These are phyloP conservation scores for Catocala fraxini DNA, from an alignment of 2,888 invertebrate species.

Conservation along the genomic window DNA sequence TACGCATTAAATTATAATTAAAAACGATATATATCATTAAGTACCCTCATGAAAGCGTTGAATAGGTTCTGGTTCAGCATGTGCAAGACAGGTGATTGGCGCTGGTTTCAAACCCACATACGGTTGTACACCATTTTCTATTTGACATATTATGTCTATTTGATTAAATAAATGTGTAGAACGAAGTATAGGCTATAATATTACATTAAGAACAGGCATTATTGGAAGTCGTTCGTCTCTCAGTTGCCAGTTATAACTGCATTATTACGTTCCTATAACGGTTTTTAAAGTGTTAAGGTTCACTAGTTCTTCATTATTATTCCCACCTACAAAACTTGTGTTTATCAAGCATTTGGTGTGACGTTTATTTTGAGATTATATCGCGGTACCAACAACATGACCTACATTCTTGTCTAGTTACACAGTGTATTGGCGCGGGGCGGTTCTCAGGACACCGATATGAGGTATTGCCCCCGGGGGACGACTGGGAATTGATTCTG, in stretches of 20 bases:
- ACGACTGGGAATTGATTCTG: slow-evolving; percentile 64
- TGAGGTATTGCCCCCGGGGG: slow-evolving; percentile 64
- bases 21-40: no score
- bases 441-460: slow-evolving; percentile 57
- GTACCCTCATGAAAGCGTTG: no score
- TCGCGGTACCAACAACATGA: slow-evolving; percentile 21
- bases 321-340: neutral
- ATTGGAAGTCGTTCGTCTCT: slow-evolving; percentile 12
- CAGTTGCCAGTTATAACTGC: slow-evolving; percentile 22
- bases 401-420: slow-evolving; percentile 40
- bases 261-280: slow-evolving; percentile 38
- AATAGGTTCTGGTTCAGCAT: slow-evolving; percentile 22
- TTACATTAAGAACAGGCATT: neutral
- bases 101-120: no score
- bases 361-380: slow-evolving; percentile 17
- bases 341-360: slow-evolving; percentile 19
- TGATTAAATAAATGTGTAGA: no score
- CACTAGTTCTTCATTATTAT: slow-evolving; percentile 31
- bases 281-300: slow-evolving; percentile 32
- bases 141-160: no score
- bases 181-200: no score
- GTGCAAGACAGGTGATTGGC: slow-evolving; percentile 17
- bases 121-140: no score
- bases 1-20: no score
- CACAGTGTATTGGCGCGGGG: slow-evolving; percentile 48